Base-by-base conservation (phyloP, 2,888 invertebrate genomes). In the Polietes domitor region DNA sequence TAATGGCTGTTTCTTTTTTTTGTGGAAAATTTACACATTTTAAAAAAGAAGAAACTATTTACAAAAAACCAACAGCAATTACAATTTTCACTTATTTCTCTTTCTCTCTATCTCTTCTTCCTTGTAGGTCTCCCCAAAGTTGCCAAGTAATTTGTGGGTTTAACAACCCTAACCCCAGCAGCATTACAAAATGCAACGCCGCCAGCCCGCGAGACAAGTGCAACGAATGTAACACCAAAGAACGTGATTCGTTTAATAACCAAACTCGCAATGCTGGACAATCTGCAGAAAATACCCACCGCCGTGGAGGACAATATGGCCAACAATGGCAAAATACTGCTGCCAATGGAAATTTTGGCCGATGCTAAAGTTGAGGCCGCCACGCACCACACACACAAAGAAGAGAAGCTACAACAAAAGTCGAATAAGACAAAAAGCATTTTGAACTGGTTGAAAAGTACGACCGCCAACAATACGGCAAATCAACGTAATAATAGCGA, bases 391-490 rank as follows among this genome's bases (percentile, higher is more conserved):
- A 7, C 37, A 2, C 37, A 37, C 10, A 68, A 43, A 43, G 43
- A 43, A 19, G 68, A 24, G 12, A 43, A 68, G 10, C 10, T 4
- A 15, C 68, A 15, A 80, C 87, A 77, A 80, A 68, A 87, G 43
- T 80, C 87, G 82, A 88, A 88, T 81, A 91, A 89, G 87, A 89
- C 89, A 84, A 91, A 91, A 77, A 89, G 89, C 83, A 88, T 91
- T 78, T 88, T 90, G 73, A 91, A 88, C 88, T 91, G 91, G 91
- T 87, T 91, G 79, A 90, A 88, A 85, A 88, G 28, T 26, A 84
- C 80, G 19, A 50, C 21, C 15, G 68, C 32, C 3, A 17, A 77
- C 58, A 85, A 55, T 50, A 58, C 32, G 32, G 74, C 26, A 47
- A 53, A 53, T 73, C 80, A 15, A 70, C 68, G 47, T 26, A 85